Evolutionary conservation across 2,797 vertebrate species (phyloP).

Genomic region (Tapirus indicus): DNA sequence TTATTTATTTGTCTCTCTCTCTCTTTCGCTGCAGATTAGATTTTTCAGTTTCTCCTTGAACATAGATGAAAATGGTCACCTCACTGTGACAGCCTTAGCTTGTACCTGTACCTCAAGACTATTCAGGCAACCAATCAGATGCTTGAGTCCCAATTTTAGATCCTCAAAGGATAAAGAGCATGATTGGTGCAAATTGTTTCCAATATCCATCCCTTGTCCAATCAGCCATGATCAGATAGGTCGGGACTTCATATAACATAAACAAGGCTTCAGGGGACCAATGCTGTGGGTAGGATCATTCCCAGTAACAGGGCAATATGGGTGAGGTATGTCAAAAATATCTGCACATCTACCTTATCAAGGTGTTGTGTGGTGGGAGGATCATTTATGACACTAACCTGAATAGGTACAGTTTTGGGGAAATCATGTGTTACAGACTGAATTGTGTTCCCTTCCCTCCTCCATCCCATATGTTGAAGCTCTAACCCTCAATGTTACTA

Average conservation of each 20-base stretch:
- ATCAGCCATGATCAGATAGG: background rate
- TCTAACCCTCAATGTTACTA: background rate
- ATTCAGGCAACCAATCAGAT: background rate
- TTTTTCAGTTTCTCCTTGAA: background rate
- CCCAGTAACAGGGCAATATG: background rate
- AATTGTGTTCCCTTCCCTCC: background rate
- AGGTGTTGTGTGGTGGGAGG: background rate
- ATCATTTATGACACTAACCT: background rate
- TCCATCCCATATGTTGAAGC: background rate
- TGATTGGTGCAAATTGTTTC: background rate
- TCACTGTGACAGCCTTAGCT: background rate
- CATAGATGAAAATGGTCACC: background rate
- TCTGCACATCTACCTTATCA: background rate
- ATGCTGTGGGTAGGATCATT: background rate
- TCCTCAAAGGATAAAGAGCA: background rate
- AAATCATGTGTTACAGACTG: background rate
- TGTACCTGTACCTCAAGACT: background rate
- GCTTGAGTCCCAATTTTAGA: constrained; percentile 5
- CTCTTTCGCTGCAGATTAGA: background rate
- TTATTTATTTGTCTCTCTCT: background rate
- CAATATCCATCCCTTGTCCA: background rate
- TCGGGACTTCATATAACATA: background rate
- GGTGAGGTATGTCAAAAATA: background rate
- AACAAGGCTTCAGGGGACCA: background rate
- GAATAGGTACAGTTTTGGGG: background rate